Evolutionary conservation across 2,888 invertebrate species (phyloP), one percentile per base, ranked within the genome.

Genomic region (Idaea dimidiata): DNA sequence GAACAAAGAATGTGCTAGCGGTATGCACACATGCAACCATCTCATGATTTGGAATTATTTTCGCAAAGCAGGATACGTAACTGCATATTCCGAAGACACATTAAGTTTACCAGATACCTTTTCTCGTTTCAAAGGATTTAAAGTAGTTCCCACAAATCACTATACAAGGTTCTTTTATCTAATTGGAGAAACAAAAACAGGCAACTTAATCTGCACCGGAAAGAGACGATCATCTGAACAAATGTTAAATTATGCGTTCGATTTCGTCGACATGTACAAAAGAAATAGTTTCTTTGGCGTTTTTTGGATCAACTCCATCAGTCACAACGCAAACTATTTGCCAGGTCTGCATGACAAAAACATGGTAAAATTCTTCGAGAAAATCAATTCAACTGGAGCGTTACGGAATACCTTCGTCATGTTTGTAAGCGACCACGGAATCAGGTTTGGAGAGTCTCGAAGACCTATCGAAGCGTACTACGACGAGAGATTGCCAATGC

Each of bases 31-130:
- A 18, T 96, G 97, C 72, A 91, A 93, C 58, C 95, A 96, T 74
- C 93, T 95, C 0, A 94, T 97, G 67, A 87, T 97, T 57, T 98
- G 97, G 97, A 94, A 95, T 65, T 93, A 94, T 66, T 98, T 94
- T 79, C 93, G 93, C 62, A 83, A 94, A 1, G 86, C 93, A 6
- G 95, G 96, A 32, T 97, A 96, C 81, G 93, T 94, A 0, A 97
- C 97, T 0, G 95, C 95, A 7, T 96, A 95, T 73, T 95, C 94
- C 0, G 97, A 97, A 87, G 97, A 97, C 75, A 94, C 93, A 59
- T 33, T 95, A 0, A 70, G 73, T 0, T 73, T 83, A 57, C 95
- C 97, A 1, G 95, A 95, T 60, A 97, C 97, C 0, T 96, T 96
- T 80, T 69, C 75, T 24, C 77, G 71, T 72, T 64, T 71, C 75